Percentiles rank a stretch among this genome's conserved stretches.
Conservation (phyloP, 2,888 invertebrate species). For the Argyresthia albistria region DNA sequence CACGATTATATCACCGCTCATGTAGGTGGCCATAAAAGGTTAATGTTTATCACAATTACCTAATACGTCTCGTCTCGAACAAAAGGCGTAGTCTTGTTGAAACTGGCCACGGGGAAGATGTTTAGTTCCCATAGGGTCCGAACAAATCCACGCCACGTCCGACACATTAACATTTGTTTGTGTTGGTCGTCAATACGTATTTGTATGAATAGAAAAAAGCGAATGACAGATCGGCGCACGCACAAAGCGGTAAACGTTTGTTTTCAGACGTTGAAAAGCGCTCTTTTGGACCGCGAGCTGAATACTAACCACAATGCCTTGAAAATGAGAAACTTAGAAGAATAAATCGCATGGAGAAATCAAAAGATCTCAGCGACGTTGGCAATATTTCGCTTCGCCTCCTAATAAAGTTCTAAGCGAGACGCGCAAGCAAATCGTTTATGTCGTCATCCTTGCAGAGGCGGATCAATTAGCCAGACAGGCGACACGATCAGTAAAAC, state of each 20-base stretch:
- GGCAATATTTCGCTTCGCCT: no score
- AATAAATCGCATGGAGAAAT: no score
- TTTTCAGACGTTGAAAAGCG: constrained; percentile 61
- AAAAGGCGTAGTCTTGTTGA: constrained; percentile 1
- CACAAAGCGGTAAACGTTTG: constrained; percentile 57
- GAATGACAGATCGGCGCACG: constrained; percentile 56
- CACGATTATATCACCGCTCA: constrained; percentile 60
- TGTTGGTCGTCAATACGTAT: constrained; percentile 43
- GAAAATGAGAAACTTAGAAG: no score
- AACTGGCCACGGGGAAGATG: neutral
- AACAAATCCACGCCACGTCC: constrained; percentile 64
- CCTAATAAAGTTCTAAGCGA: no score
- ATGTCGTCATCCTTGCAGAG: no score
- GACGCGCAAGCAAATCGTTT: no score
- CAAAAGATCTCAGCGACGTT: no score
- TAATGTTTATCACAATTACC: constrained; percentile 33
- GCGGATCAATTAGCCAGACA: no score
- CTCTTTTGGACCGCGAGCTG: constrained; percentile 17
- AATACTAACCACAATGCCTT: no score
- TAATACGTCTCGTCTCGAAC: neutral
- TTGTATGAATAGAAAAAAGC: constrained; percentile 57
- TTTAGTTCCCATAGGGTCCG: constrained; percentile 48
- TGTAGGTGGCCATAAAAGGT: constrained; percentile 70
- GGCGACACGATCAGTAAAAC: no score
- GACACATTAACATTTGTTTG: constrained; percentile 66